Percentiles rank a stretch among this genome's conserved stretches.
These are phyloP conservation scores for Philereme transversata DNA, from an alignment of 2,888 invertebrate genomes.

Conservation along the genomic window DNA sequence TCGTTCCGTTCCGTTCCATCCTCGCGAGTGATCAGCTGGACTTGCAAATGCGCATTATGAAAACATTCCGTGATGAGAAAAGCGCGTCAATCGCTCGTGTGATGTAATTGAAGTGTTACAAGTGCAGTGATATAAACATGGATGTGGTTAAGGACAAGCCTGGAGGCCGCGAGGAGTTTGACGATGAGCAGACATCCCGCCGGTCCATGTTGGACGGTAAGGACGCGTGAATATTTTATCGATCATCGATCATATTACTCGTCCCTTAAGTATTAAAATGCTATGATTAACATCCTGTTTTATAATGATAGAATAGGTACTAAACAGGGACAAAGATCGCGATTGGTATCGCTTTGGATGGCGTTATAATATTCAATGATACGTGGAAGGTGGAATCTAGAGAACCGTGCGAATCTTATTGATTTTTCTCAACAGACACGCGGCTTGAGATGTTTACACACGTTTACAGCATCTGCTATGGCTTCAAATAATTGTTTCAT, in stretches of 20 bases:
- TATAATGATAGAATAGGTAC: constrained; percentile 25
- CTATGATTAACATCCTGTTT: constrained; percentile 8
- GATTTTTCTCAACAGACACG: constrained; percentile 48
- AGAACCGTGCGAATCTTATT: constrained; percentile 42
- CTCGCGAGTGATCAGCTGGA: constrained; percentile 50
- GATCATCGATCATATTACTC: not conserved
- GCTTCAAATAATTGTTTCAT: not conserved
- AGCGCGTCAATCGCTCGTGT: constrained; percentile 51
- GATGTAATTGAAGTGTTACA: constrained; percentile 50
- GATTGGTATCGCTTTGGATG: constrained; percentile 15
- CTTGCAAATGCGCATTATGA: constrained; percentile 45
- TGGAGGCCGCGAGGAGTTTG: constrained; percentile 62
- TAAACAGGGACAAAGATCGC: constrained; percentile 40
- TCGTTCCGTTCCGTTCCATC: constrained; percentile 1
- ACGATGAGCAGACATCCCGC: constrained; percentile 69
- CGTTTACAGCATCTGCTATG: constrained; percentile 10
- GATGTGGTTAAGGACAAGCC: constrained; percentile 67
- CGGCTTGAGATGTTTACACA: constrained; percentile 35
- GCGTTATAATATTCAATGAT: constrained; percentile 31
- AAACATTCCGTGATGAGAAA: constrained; percentile 52
- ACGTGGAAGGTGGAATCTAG: constrained; percentile 33
- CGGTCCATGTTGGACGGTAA: constrained; percentile 81
- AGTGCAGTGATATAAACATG: constrained; percentile 58
- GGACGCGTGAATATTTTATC: constrained; percentile 33
- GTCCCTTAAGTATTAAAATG: not conserved